Conservation (phyloP, 2,113 vertebrate genomes). For the Tor tambroides region DNA sequence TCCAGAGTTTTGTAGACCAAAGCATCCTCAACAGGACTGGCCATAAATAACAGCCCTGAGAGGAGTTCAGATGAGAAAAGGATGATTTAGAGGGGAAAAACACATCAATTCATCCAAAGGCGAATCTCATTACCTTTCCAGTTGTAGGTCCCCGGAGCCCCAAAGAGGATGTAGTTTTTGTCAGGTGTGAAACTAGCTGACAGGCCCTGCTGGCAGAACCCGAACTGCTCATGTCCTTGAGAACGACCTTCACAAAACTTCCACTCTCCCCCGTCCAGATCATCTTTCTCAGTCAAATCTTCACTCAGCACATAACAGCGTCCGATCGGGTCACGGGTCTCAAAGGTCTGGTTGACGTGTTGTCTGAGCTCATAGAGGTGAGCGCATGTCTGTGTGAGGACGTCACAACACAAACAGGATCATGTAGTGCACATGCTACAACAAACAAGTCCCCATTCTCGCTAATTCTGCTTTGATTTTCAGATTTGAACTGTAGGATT, state of each 20-base stretch:
- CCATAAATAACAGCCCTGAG: conserved; percentile 96
- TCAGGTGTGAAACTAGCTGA: conserved; percentile 91
- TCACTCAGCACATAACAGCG: conserved; percentile 94
- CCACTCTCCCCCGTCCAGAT: conserved; percentile 93
- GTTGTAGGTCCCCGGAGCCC: conserved; percentile 94
- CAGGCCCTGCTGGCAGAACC: conserved; percentile 94
- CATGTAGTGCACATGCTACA: neutral
- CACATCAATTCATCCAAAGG: neutral
- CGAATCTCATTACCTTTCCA: conserved; percentile 86
- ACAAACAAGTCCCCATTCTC: neutral
- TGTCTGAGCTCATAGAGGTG: conserved; percentile 90
- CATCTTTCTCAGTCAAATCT: conserved; percentile 83
- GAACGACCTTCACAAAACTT: conserved; percentile 93
- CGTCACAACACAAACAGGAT: neutral
- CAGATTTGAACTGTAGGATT: neutral
- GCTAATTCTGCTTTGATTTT: neutral
- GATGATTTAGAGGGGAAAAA: neutral
- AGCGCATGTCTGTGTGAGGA: conserved; percentile 93
- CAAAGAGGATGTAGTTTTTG: conserved; percentile 89
- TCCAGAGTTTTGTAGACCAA: conserved; percentile 94
- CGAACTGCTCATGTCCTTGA: conserved; percentile 92
- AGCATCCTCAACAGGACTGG: conserved; percentile 89
- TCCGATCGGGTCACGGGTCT: conserved; percentile 90
- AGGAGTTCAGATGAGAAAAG: conserved; percentile 2
- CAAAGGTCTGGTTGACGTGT: conserved; percentile 82